These are phyloP conservation scores for Lacanobia wlatinum DNA, from an alignment of 2,888 invertebrate species.

Conservation along the genomic window DNA sequence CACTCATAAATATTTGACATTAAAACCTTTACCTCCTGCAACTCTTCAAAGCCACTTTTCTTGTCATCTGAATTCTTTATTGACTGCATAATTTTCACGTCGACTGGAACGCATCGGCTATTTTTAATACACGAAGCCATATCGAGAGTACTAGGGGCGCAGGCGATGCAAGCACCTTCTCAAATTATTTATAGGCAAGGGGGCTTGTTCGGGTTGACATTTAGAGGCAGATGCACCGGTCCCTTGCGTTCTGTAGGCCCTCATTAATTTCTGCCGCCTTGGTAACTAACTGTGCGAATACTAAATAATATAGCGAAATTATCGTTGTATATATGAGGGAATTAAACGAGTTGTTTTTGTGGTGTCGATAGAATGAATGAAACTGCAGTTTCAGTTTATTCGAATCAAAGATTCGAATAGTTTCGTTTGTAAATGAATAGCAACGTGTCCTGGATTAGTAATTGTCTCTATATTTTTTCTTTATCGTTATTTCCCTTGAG, in stretches of 20 bases:
- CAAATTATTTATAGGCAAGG: conserved; percentile 86
- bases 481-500: conserved; percentile 50
- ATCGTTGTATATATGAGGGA: conserved; percentile 45
- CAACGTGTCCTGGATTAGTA: conserved; percentile 21
- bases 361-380: conserved; percentile 5
- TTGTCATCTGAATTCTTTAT: conserved; percentile 64
- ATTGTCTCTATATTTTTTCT: conserved; percentile 23
- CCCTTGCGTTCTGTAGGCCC: conserved; percentile 74
- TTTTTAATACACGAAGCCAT: conserved; percentile 85
- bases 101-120: conserved; percentile 74
- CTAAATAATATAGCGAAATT: conserved; percentile 66
- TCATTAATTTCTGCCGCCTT: conserved; percentile 84
- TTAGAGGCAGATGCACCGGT: conserved; percentile 84
- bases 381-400: conserved; percentile 16
- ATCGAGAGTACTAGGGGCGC: conserved; percentile 80
- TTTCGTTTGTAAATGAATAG: conserved; percentile 9
- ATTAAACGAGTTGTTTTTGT: conserved; percentile 40
- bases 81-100: conserved; percentile 77
- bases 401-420: conserved; percentile 28
- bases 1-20: conserved; percentile 56
- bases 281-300: conserved; percentile 73
- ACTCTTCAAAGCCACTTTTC: conserved; percentile 59
- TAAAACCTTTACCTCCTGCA: conserved; percentile 43
- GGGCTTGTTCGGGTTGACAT: conserved; percentile 85
- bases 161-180: conserved; percentile 77